Evolutionary conservation across 2,113 vertebrate species (phyloP).

Genomic region (Terrapene triunguis): DNA sequence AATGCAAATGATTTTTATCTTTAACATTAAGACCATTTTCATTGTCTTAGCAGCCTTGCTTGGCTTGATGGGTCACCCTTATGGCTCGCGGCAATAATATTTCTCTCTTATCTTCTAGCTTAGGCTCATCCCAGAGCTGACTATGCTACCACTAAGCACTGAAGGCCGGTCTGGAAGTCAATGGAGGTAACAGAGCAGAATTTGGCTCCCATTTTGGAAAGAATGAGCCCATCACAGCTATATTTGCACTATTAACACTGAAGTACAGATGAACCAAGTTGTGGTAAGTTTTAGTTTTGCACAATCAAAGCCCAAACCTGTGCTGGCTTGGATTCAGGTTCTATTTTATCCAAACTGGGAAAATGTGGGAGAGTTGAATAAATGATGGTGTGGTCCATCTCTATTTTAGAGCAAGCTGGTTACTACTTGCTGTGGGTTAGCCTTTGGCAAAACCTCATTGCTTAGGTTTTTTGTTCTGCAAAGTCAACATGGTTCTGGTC

Average conservation of each 20-base stretch:
- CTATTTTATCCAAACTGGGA: neutral
- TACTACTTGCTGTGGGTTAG: neutral
- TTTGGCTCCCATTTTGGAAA: neutral
- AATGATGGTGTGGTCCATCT: neutral
- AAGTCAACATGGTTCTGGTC: neutral
- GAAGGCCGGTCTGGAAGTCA: too few species aligned
- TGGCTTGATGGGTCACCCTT: too few species aligned
- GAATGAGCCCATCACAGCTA: neutral
- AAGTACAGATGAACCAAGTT: neutral
- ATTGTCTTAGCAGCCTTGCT: too few species aligned
- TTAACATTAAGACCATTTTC: too few species aligned
- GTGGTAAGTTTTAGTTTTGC: neutral
- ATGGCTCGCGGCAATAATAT: too few species aligned
- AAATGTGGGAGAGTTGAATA: neutral
- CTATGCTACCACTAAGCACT: too few species aligned
- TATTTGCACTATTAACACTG: accelerated
- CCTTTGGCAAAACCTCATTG: neutral
- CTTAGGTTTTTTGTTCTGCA: neutral
- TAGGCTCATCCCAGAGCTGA: too few species aligned
- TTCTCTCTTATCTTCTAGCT: too few species aligned
- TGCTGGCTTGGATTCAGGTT: neutral
- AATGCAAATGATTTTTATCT: neutral
- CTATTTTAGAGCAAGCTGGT: neutral
- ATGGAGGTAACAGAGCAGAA: neutral
- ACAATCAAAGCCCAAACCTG: neutral